These are phyloP conservation scores for Octomys mimax DNA, from an alignment of 2,797 vertebrate genomes.

Conservation along the genomic window DNA sequence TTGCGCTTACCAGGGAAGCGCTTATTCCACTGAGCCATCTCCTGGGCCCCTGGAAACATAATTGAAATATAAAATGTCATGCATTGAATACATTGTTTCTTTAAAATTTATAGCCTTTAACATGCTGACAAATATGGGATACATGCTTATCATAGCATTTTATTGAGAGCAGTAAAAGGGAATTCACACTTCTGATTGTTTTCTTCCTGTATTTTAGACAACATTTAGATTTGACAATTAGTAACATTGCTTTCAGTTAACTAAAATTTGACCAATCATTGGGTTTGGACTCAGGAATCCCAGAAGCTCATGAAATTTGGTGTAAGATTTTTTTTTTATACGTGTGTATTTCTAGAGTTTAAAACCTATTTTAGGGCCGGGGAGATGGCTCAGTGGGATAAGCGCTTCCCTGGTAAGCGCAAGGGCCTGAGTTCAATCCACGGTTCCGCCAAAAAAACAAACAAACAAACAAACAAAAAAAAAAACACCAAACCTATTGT, in stretches of 20 bases:
- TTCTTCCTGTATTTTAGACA: constrained; percentile 9
- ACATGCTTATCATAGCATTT: not conserved
- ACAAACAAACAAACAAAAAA: too few species aligned
- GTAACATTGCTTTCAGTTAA: constrained; percentile 33
- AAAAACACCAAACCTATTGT: not conserved
- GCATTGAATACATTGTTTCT: not conserved
- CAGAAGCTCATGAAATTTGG: not conserved
- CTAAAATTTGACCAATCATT: constrained; percentile 40
- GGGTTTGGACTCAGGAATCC: not conserved
- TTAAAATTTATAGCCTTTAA: constrained; percentile 27
- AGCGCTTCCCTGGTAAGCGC: too few species aligned
- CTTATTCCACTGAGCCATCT: too few species aligned
- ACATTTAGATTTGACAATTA: constrained; percentile 28
- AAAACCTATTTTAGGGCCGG: constrained; percentile 39
- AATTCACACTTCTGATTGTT: not conserved
- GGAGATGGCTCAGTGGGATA: too few species aligned
- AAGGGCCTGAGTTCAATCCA: too few species aligned
- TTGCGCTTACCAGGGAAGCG: too few species aligned
- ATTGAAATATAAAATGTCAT: not conserved
- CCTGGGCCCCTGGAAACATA: not conserved
- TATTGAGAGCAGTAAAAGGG: not conserved
- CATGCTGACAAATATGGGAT: not conserved
- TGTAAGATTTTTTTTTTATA: not conserved
- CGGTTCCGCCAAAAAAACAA: too few species aligned
- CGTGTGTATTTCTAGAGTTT: not conserved